Conservation (phyloP, 2,888 invertebrate species). For the Electrophaes corylata region DNA sequence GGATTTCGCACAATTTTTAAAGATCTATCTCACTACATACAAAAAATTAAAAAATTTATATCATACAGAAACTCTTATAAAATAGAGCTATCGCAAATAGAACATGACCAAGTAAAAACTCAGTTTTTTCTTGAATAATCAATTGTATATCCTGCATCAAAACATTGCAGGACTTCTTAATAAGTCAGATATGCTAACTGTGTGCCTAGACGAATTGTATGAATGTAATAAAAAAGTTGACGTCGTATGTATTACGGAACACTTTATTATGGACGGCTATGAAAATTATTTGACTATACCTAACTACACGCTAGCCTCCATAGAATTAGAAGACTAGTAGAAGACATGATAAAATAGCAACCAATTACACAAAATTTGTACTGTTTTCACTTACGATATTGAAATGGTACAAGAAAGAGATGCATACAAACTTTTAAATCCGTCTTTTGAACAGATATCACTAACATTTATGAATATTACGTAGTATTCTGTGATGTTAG, state of each 20-base stretch:
- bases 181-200: neutral
- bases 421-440: no score
- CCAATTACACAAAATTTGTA: no score
- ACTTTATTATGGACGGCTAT: neutral
- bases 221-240: neutral
- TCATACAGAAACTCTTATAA: neutral
- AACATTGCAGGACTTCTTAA: no score
- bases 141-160: neutral
- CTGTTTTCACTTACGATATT: no score
- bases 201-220: neutral
- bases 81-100: neutral
- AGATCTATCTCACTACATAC: neutral
- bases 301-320: constrained; percentile 1
- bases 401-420: no score
- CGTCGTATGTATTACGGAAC: neutral
- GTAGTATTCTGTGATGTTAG: no score
- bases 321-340: no score
- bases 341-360: no score
- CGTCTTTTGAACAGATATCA: no score
- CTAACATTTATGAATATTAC: no score
- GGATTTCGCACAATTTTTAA: neutral
- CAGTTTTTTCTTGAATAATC: neutral
- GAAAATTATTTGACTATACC: neutral
- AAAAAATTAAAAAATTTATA: neutral
- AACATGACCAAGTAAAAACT: neutral